Percentiles rank a stretch among this genome's conserved stretches.
Evolutionary conservation across 1,140 invertebrate species (phyloP).

Genomic region (Cydia strobilella): DNA sequence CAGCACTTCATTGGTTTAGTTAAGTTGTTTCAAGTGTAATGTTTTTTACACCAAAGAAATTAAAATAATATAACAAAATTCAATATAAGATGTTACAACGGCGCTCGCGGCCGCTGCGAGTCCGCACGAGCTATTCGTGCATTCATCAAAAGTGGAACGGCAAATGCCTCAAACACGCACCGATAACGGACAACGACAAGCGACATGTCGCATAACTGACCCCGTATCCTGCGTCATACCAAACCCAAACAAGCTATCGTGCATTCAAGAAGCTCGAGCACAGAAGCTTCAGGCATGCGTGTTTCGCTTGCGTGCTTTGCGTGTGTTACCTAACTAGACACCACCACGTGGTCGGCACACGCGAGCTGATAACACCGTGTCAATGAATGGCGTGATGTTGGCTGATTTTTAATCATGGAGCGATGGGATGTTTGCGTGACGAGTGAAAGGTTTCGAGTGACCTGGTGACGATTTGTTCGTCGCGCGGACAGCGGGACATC

Average conservation of each 20-base stretch:
- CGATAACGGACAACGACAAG: not conserved
- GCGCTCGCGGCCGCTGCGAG: too few relatives aligned
- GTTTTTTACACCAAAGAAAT: not conserved
- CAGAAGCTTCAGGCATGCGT: conserved; percentile 41
- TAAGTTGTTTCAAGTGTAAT: not conserved
- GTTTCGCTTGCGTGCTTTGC: conserved; percentile 44
- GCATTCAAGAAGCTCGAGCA: conserved; percentile 37
- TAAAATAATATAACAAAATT: not conserved
- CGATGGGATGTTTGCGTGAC: conserved; percentile 43
- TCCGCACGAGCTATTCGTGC: not conserved
- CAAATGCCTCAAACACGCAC: not conserved
- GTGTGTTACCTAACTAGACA: conserved; percentile 41
- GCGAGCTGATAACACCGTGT: conserved; percentile 40
- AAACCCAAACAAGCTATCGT: conserved; percentile 4
- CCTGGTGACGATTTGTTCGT: conserved; percentile 16
- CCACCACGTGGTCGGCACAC: conserved; percentile 49
- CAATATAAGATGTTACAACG: not conserved
- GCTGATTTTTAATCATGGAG: conserved; percentile 51
- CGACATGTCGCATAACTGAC: conserved; percentile 1
- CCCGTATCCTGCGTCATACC: not conserved
- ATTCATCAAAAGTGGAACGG: not conserved
- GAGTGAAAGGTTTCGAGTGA: conserved; percentile 32
- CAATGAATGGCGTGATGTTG: conserved; percentile 51
- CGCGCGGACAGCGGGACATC: not conserved
- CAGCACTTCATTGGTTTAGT: not conserved